phyloP scores from a whole-genome alignment of 2,797 vertebrate species.

The Vultur gryphus region DNA sequence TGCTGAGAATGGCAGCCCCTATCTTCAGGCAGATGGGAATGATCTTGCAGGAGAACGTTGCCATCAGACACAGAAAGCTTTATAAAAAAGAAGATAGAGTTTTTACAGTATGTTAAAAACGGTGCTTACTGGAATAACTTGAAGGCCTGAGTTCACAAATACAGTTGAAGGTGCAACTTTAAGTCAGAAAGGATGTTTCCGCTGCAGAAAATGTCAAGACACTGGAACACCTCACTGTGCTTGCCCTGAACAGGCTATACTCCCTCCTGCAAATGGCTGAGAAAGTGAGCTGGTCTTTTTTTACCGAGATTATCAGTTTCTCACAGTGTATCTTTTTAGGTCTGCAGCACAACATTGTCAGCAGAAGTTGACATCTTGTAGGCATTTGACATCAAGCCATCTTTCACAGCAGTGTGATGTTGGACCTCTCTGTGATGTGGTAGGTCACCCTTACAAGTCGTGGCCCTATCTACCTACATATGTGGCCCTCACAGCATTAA shows the following conservation, averaged over 20 bases:
- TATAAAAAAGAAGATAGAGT: not conserved
- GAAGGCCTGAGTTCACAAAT: not conserved
- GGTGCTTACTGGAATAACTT: not conserved
- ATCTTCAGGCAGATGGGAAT: not conserved
- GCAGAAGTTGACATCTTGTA: not conserved
- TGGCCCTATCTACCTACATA: not conserved
- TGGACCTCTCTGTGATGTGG: not conserved
- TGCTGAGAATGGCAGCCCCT: not conserved
- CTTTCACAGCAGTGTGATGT: not conserved
- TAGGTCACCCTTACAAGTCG: not conserved
- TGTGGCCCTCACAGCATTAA: not conserved
- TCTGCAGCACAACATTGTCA: not conserved
- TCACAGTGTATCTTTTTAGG: not conserved
- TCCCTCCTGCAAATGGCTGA: not conserved
- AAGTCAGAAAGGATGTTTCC: not conserved
- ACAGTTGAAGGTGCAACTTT: not conserved
- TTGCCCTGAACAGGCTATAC: not conserved
- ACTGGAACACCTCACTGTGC: not conserved
- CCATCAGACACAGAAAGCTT: not conserved
- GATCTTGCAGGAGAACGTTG: not conserved
- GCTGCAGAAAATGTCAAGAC: not conserved
- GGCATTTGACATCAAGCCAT: not conserved
- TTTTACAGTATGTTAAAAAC: not conserved
- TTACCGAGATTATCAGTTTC: not conserved
- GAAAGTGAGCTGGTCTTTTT: not conserved